Base-by-base conservation (phyloP, 2,113 vertebrate species). In the Macrotus californicus region DNA sequence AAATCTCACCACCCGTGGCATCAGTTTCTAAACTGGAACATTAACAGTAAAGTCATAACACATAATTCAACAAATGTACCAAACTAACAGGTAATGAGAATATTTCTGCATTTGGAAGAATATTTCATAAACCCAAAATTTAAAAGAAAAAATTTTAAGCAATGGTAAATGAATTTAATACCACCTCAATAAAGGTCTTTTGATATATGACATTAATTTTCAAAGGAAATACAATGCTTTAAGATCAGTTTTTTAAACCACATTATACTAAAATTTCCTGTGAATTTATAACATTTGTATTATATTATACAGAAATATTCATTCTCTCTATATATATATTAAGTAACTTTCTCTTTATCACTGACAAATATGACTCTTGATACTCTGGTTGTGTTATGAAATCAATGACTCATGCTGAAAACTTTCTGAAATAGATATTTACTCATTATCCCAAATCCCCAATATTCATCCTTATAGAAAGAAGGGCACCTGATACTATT, bases 241-340 rank as follows among this genome's bases (percentile, higher is more conserved):
- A 91, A 89, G 61, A 29, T 83, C 73, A 94, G 50, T 72, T 80
- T 92, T 84, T 92, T 96, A 70, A 89, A 70, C 50, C 52, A 73
- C 70, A 84, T 84, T 91, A 84, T 67, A 73, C 26, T 93, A 86
- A 93, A 39, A 93, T 81, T 96, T 90, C 52, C 67, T 91, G n/a
- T 90, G 56, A 96, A 87, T 72, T 94, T 16, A 73, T 76, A 96
- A 96, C n/a, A 87, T 43, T 1, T 85, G 43, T 81, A 31, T 59
- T 83, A 73, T 21, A 46, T 80, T 75, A 75, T 89, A 97, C 98
- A 98, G 98, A 98, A 98, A 98, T 97, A 98, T 61, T 98, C 96
- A 2, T 96, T 67, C 95, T 92, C 6, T 89, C 66, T 82, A 86
- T 64, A 52, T 77, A 19, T n/a, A 67, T 67, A 67, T 76, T 73